Conservation (phyloP, 2,797 vertebrate genomes). For the Alosa sapidissima region DNA sequence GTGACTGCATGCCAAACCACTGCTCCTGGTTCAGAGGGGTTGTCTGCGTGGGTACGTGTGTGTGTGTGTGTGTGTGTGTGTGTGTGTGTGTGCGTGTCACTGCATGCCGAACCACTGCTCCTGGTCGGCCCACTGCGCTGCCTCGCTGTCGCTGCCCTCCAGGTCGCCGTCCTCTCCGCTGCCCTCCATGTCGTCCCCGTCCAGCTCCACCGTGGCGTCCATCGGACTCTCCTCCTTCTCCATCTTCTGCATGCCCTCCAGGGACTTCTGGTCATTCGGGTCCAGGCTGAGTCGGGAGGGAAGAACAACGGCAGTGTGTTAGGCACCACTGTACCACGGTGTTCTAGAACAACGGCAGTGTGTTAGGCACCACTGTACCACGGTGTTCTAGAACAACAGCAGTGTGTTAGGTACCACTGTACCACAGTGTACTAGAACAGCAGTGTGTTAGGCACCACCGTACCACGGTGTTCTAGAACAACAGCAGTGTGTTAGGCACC, state of each 20-base stretch:
- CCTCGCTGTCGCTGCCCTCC: conserved; percentile 97
- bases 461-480: too few relatives aligned
- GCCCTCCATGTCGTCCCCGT: conserved; percentile 98
- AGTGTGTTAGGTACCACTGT: too few relatives aligned
- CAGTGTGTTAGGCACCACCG: too few relatives aligned
- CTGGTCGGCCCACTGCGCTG: conserved; percentile 97
- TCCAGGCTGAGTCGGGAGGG: conserved; percentile 79
- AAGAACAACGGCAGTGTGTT: not conserved
- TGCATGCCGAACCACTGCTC: conserved; percentile 98
- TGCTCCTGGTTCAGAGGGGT: too few relatives aligned
- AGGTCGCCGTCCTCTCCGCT: conserved; percentile 97
- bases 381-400: too few relatives aligned
- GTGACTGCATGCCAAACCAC: not conserved
- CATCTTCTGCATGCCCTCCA: conserved; percentile 99
- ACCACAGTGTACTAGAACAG: too few relatives aligned
- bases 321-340: too few relatives aligned
- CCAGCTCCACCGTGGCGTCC: conserved; percentile 94
- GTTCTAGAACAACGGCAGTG: too few relatives aligned
- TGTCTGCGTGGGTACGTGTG: not conserved
- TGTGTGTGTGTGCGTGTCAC: not conserved
- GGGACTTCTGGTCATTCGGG: conserved; percentile 97
- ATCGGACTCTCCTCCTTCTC: conserved; percentile 98
- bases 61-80: not conserved
- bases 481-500: too few relatives aligned
- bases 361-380: too few relatives aligned